Conservation (phyloP, 1,140 invertebrate species). For the Drosophila prosaltans region DNA sequence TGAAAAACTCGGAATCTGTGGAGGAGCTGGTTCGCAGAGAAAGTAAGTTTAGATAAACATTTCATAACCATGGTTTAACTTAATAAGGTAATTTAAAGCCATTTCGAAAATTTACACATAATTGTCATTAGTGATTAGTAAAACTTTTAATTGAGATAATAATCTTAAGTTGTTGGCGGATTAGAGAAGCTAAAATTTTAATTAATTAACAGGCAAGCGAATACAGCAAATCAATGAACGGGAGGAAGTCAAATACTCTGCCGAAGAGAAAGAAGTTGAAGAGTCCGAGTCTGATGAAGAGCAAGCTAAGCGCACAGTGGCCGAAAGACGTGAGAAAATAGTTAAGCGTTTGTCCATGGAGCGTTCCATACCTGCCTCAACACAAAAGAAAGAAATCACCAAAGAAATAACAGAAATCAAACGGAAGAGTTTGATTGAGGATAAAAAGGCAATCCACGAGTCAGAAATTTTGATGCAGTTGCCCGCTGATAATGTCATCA, state of each 20-base stretch:
- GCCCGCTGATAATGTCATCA: conserved; percentile 81
- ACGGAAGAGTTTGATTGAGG: conserved; percentile 86
- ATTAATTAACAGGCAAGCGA: conserved; percentile 67
- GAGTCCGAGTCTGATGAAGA: conserved; percentile 86
- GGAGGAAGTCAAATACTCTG: conserved; percentile 89
- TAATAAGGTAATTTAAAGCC: too few species aligned
- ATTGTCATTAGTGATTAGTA: too few species aligned
- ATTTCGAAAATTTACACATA: too few species aligned
- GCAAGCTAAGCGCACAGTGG: conserved; percentile 87
- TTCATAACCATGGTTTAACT: too few species aligned
- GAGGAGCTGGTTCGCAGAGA: conserved; percentile 84
- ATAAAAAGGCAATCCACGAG: conserved; percentile 85
- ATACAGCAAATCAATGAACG: conserved; percentile 84
- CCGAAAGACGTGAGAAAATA: conserved; percentile 88
- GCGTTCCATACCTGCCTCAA: conserved; percentile 87
- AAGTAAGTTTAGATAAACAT: conserved; percentile 54
- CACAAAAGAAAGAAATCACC: conserved; percentile 87
- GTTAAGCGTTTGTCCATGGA: conserved; percentile 87
- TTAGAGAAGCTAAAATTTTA: not conserved
- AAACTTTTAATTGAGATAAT: not conserved
- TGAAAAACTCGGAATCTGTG: conserved; percentile 88
- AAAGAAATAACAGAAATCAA: conserved; percentile 89
- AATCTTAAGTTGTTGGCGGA: too few species aligned
- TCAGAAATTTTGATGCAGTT: conserved; percentile 83
- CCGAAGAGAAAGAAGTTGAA: conserved; percentile 88